A percentile compares a stretch with the other conserved stretches of the same genome.
Conservation (phyloP, 2,113 vertebrate genomes). For the Tylochromis polylepis region DNA sequence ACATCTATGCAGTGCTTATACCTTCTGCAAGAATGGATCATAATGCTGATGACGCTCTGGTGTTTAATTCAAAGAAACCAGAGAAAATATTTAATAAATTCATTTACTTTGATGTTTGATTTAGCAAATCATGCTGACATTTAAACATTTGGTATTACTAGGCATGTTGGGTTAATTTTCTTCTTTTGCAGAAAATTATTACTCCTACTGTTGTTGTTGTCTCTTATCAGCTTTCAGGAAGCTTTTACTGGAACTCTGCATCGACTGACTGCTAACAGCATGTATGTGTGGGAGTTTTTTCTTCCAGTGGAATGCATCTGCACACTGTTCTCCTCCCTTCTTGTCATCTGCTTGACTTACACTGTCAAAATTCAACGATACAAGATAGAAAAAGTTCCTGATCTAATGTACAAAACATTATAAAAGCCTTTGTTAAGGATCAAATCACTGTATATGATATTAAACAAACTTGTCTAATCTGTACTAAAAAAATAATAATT, state of each 20-base stretch:
- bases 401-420: not conserved
- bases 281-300: not conserved
- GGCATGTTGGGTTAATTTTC: not conserved
- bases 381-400: not conserved
- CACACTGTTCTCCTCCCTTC: not conserved
- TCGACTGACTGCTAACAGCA: not conserved
- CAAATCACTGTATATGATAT: not conserved
- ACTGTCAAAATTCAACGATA: not conserved
- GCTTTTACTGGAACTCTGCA: not conserved
- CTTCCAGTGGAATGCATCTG: not conserved
- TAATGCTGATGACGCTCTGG: not conserved
- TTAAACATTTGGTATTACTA: not conserved
- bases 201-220: not conserved
- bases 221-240: not conserved
- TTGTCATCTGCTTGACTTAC: not conserved
- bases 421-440: not conserved
- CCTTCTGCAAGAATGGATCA: not conserved
- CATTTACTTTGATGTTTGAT: not conserved
- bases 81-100: not conserved
- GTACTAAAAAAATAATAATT: not conserved
- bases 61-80: not conserved
- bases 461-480: not conserved
- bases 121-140: not conserved
- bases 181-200: conserved; percentile 9
- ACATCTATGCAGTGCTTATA: not conserved